These are phyloP conservation scores for Cephus rjabovi DNA, from an alignment of 2,888 invertebrate species.

Conservation along the genomic window DNA sequence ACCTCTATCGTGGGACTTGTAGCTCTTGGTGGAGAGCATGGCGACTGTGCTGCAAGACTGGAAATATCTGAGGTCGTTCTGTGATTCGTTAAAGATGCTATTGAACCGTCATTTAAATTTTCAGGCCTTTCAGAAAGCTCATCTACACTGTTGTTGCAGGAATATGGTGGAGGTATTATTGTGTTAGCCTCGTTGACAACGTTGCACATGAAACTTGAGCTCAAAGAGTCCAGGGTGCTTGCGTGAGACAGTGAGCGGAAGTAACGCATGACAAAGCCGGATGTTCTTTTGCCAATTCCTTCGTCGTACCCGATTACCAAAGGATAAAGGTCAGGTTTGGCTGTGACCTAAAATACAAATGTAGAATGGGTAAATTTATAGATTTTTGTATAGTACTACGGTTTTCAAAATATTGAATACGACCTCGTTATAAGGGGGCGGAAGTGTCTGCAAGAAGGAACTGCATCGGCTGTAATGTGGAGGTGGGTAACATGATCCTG, in stretches of 20 bases:
- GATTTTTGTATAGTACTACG: not conserved
- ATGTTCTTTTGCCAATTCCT: slow-evolving; percentile 76
- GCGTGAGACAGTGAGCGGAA: slow-evolving; percentile 85
- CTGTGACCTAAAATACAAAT: slow-evolving; percentile 75
- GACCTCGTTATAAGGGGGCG: slow-evolving; percentile 88
- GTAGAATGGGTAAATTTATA: slow-evolving; percentile 31
- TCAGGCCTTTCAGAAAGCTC: slow-evolving; percentile 66
- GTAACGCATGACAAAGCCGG: slow-evolving; percentile 88
- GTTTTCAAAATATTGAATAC: slow-evolving; percentile 10
- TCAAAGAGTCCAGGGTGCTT: slow-evolving; percentile 87
- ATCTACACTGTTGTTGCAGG: slow-evolving; percentile 81
- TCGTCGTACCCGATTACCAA: slow-evolving; percentile 82
- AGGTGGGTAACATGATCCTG: slow-evolving; percentile 84
- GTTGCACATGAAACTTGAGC: slow-evolving; percentile 88
- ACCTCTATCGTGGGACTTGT: slow-evolving; percentile 86
- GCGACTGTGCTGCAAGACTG: slow-evolving; percentile 77
- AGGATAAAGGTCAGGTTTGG: slow-evolving; percentile 88
- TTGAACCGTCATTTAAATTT: slow-evolving; percentile 53
- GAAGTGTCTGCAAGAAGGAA: slow-evolving; percentile 79
- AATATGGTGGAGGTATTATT: slow-evolving; percentile 86
- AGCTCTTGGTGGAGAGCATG: slow-evolving; percentile 82
- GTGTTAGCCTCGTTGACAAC: slow-evolving; percentile 88
- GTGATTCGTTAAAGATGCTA: slow-evolving; percentile 66
- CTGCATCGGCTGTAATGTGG: slow-evolving; percentile 88
- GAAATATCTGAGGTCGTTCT: slow-evolving; percentile 76